A percentile compares a stretch with the other conserved stretches of the same genome.
phyloP scores from a whole-genome alignment of 2,888 invertebrate species.

The Macrophya annulata region DNA sequence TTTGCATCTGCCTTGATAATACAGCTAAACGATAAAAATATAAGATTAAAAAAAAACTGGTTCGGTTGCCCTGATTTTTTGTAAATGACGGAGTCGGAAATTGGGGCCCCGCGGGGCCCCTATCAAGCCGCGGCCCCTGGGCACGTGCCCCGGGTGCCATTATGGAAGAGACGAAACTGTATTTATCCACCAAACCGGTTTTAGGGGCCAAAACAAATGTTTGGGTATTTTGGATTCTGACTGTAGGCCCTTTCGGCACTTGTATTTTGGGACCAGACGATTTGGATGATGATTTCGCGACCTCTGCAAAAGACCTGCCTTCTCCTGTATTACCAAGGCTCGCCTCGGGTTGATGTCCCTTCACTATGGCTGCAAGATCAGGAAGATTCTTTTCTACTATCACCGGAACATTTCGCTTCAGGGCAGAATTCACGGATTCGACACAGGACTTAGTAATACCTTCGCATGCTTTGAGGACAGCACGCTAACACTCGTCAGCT shows the following conservation, averaged over 20 bases:
- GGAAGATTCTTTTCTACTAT: not conserved
- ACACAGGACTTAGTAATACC: not conserved
- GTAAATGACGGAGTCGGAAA: not conserved
- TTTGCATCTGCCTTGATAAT: too few species aligned
- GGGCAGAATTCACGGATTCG: not conserved
- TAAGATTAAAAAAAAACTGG: too few species aligned
- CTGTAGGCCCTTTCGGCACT: not conserved
- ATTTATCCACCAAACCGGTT: not conserved
- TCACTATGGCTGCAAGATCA: not conserved
- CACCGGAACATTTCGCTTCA: not conserved
- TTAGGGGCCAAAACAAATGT: not conserved
- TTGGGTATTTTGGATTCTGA: not conserved
- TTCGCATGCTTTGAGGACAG: not conserved
- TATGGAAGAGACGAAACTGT: not conserved
- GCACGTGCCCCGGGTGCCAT: not conserved
- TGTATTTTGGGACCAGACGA: not conserved
- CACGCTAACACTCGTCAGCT: not conserved
- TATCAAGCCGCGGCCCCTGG: too few species aligned
- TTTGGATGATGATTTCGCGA: too few species aligned
- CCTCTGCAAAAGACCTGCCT: not conserved
- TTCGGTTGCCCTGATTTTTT: too few species aligned
- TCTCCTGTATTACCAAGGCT: not conserved
- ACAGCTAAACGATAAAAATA: too few species aligned
- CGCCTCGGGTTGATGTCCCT: not conserved
- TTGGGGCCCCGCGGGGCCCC: constrained; percentile 17